Conservation (phyloP, 2,113 vertebrate genomes). For the Cynocephalus volans region DNA sequence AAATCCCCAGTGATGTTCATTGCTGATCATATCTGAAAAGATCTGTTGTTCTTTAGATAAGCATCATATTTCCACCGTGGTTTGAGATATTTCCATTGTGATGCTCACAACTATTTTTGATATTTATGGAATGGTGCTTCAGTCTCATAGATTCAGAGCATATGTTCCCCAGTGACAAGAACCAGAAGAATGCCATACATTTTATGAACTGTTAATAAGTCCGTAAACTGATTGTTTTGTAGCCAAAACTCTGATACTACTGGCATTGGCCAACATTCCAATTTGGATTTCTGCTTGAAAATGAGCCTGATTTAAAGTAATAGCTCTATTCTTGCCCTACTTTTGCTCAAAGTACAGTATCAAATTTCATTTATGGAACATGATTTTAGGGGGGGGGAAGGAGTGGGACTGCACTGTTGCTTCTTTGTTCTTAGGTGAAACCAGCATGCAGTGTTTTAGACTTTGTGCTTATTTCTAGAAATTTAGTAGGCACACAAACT, state of each 20-base stretch:
- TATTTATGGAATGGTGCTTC: slow-evolving; percentile 87
- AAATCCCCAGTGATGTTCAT: slow-evolving; percentile 11
- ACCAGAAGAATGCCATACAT: slow-evolving; percentile 87
- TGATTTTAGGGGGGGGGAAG: slow-evolving; percentile 56
- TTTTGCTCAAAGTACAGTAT: slow-evolving; percentile 50
- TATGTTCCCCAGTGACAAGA: slow-evolving; percentile 88
- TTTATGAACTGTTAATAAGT: slow-evolving; percentile 91
- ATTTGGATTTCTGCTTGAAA: slow-evolving; percentile 82
- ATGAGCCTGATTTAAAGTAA: slow-evolving; percentile 78
- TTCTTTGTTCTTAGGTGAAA: slow-evolving; percentile 53
- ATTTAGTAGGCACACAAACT: slow-evolving; percentile 36
- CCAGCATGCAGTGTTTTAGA: not conserved
- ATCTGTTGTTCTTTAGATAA: slow-evolving; percentile 76
- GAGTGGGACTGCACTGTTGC: not conserved
- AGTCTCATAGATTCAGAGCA: slow-evolving; percentile 88
- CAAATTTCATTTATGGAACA: slow-evolving; percentile 46
- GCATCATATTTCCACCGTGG: slow-evolving; percentile 77
- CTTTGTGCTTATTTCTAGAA: slow-evolving; percentile 18
- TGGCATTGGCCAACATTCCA: slow-evolving; percentile 86
- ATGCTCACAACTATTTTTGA: slow-evolving; percentile 88
- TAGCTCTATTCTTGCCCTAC: slow-evolving; percentile 54
- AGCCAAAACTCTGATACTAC: slow-evolving; percentile 87
- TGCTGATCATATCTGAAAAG: slow-evolving; percentile 68
- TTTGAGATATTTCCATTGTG: slow-evolving; percentile 84
- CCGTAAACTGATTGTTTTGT: slow-evolving; percentile 87